Conservation (phyloP, 2,888 invertebrate genomes). For the Ophion costatus region DNA sequence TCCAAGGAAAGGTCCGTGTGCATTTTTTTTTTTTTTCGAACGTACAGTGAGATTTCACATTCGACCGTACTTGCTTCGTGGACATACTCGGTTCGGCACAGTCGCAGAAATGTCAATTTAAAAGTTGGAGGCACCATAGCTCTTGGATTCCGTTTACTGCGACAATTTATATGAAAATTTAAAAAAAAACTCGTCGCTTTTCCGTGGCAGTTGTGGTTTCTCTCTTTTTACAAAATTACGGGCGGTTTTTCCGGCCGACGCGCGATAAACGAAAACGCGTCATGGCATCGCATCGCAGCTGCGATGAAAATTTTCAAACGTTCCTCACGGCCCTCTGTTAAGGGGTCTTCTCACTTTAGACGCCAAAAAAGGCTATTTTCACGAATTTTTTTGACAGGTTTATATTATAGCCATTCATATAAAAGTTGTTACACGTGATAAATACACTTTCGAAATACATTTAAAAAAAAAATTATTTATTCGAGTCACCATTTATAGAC, state of each 20-base stretch:
- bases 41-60: no score
- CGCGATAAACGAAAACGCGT: not conserved
- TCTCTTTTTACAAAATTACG: not conserved
- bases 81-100: no score
- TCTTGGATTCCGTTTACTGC: not conserved
- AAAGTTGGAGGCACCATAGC: not conserved
- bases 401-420: no score
- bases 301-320: not conserved
- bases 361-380: no score
- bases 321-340: not conserved
- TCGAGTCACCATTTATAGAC: no score
- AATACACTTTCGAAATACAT: no score
- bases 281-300: not conserved
- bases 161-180: not conserved
- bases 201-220: not conserved
- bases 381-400: no score
- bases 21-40: no score
- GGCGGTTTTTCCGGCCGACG: not conserved
- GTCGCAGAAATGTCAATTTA: not conserved
- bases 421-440: no score
- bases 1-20: not conserved
- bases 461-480: no score
- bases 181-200: not conserved
- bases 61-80: no score
- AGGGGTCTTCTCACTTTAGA: no score